Evolutionary conservation across 2,797 vertebrate species (phyloP).

Genomic region (Bradypodion ventrale): DNA sequence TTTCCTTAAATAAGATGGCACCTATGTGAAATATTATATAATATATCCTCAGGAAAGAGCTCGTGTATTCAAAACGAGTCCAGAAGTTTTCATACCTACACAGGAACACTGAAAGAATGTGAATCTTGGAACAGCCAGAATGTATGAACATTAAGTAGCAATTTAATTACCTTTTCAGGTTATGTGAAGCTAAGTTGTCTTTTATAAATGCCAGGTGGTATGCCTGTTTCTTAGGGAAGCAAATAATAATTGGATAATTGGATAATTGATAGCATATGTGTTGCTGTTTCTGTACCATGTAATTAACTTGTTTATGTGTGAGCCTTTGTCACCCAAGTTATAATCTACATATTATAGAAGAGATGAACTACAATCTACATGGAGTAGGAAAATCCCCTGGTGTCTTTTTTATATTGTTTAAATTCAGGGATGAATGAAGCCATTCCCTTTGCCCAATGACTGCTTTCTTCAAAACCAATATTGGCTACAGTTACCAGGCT

Average conservation of each 20-base stretch:
- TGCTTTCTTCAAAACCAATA: background rate
- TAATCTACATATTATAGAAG: background rate
- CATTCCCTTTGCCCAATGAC: background rate
- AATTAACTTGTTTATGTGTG: constrained; percentile 25
- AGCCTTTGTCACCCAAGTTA: background rate
- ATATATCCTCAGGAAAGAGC: background rate
- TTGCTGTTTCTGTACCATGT: background rate
- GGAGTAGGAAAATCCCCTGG: background rate
- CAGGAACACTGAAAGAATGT: background rate
- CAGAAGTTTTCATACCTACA: background rate
- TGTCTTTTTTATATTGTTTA: background rate
- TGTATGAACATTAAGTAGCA: background rate
- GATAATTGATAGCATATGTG: constrained; percentile 17
- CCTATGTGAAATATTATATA: background rate
- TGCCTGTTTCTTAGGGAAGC: constrained; percentile 13
- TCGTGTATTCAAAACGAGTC: background rate
- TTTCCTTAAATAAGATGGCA: background rate
- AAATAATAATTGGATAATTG: constrained; percentile 23
- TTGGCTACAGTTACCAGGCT: background rate
- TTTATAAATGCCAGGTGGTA: constrained; percentile 8
- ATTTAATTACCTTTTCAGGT: constrained; percentile 5
- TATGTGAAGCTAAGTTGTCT: background rate
- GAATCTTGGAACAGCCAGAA: background rate
- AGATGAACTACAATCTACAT: background rate
- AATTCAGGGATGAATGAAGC: background rate